phyloP scores from a whole-genome alignment of 2,113 vertebrate genomes.

The Rana temporaria region DNA sequence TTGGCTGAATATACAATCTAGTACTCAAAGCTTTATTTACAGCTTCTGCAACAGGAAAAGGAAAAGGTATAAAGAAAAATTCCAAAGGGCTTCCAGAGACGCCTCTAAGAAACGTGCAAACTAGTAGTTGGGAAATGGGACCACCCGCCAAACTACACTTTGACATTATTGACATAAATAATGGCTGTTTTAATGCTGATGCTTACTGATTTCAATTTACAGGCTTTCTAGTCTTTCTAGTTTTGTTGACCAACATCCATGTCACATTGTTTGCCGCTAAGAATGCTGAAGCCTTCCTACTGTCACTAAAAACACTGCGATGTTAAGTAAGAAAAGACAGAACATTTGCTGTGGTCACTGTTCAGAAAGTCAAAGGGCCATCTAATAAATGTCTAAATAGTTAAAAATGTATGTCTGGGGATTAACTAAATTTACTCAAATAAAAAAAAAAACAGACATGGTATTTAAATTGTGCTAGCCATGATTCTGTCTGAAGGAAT shows the following conservation, averaged over 20 bases:
- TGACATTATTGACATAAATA: conserved; percentile 21
- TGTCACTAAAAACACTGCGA: not conserved
- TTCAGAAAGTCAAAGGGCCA: not conserved
- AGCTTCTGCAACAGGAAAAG: not conserved
- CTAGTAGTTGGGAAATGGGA: not conserved
- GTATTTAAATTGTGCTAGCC: no score
- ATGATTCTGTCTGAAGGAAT: no score
- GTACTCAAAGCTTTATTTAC: not conserved
- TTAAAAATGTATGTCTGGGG: no score
- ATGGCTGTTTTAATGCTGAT: conserved; percentile 7
- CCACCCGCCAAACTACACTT: not conserved
- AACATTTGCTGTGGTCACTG: not conserved
- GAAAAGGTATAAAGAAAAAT: not conserved
- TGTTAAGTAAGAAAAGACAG: not conserved
- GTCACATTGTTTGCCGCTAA: not conserved
- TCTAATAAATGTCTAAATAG: no score
- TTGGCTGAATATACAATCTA: not conserved
- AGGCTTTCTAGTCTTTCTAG: not conserved
- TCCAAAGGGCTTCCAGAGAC: not conserved
- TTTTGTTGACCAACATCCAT: not conserved
- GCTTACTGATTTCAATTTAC: not conserved
- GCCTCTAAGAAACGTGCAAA: not conserved
- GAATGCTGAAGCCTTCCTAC: not conserved
- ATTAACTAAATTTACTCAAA: no score
- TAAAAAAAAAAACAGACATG: no score